Conservation (phyloP, 2,888 invertebrate genomes). For the Furcula furcula region DNA sequence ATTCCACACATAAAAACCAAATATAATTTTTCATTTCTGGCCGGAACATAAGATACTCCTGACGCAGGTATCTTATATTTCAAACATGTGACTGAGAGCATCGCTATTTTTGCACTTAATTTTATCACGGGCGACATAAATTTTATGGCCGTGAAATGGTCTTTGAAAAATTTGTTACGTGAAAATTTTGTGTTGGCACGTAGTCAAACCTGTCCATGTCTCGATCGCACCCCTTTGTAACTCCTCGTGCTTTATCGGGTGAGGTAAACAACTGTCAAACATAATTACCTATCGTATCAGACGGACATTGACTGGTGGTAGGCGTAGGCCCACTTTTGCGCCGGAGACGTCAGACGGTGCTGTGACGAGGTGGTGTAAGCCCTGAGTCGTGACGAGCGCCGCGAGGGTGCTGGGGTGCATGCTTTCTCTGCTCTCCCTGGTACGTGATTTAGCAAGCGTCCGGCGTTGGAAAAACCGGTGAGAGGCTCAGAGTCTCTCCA, state of each 20-base stretch:
- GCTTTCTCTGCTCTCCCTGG: too few relatives aligned
- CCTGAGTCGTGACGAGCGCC: too few relatives aligned
- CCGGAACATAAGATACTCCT: constrained; percentile 10
- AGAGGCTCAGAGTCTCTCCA: too few relatives aligned
- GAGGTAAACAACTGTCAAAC: constrained; percentile 29
- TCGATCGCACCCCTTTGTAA: constrained; percentile 43
- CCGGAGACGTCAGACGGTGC: too few relatives aligned
- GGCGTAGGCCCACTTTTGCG: too few relatives aligned
- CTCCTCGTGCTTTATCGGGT: constrained; percentile 25
- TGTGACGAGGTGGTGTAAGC: too few relatives aligned
- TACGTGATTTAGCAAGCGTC: too few relatives aligned
- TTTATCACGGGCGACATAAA: constrained; percentile 53
- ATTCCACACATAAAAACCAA: constrained; percentile 4
- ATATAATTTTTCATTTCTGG: constrained; percentile 14
- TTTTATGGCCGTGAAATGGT: constrained; percentile 60
- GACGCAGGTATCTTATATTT: constrained; percentile 29
- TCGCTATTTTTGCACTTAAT: constrained; percentile 48
- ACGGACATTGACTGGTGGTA: constrained; percentile 20
- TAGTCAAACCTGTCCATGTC: constrained; percentile 59
- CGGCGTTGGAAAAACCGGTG: too few relatives aligned
- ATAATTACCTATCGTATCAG: constrained; percentile 14
- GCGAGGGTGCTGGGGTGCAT: too few relatives aligned
- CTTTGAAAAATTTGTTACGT: constrained; percentile 51
- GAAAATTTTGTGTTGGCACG: constrained; percentile 58
- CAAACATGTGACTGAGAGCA: constrained; percentile 37